Conservation (phyloP, 2,888 invertebrate genomes). For the Gymnosoma rotundatum region DNA sequence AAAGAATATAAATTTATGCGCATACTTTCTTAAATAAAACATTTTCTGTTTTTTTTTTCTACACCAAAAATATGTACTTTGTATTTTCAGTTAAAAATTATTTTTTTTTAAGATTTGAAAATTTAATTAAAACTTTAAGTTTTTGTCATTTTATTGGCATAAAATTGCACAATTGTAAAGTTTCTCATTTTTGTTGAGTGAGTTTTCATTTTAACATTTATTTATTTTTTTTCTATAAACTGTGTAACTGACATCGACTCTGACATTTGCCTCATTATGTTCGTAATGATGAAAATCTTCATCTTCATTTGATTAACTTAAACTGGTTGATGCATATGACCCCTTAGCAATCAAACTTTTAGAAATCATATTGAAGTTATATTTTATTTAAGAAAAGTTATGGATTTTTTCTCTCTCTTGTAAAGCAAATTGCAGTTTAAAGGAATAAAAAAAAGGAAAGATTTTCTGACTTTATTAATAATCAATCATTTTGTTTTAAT, state of each 20-base stretch:
- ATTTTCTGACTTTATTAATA: slow-evolving; percentile 41
- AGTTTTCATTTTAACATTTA: slow-evolving; percentile 26
- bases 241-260: slow-evolving; percentile 56
- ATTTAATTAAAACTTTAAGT: slow-evolving; percentile 65
- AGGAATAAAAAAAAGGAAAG: not conserved
- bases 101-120: slow-evolving; percentile 37
- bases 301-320: slow-evolving; percentile 67
- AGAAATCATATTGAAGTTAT: slow-evolving; percentile 37
- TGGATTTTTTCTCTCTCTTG: not conserved
- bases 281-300: slow-evolving; percentile 40
- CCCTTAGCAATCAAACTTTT: slow-evolving; percentile 46
- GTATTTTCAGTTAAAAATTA: slow-evolving; percentile 24
- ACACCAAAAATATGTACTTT: slow-evolving; percentile 21
- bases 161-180: slow-evolving; percentile 43
- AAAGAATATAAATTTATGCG: slow-evolving; percentile 52
- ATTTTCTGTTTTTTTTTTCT: slow-evolving; percentile 32
- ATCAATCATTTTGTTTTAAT: slow-evolving; percentile 61
- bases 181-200: slow-evolving; percentile 31
- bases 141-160: slow-evolving; percentile 23
- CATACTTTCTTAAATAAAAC: slow-evolving; percentile 43
- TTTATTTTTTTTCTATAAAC: slow-evolving; percentile 31
- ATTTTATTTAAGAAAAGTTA: slow-evolving; percentile 38
- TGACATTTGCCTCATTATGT: slow-evolving; percentile 49
- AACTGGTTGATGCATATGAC: slow-evolving; percentile 50
- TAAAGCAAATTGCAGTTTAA: slow-evolving; percentile 13